phyloP scores from a whole-genome alignment of 2,797 vertebrate genomes.

The Cyprinodon diabolis region DNA sequence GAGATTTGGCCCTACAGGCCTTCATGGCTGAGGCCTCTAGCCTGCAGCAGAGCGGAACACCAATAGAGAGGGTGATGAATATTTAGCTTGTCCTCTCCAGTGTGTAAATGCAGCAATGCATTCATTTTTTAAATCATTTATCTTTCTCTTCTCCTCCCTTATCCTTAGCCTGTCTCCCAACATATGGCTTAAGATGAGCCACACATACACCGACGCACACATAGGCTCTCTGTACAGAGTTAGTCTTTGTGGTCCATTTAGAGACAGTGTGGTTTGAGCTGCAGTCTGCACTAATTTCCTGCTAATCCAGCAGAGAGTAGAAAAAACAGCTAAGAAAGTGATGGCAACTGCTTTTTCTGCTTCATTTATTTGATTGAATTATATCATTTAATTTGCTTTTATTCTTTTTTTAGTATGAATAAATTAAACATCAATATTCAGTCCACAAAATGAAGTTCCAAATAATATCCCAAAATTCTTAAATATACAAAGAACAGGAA shows the following conservation, averaged over 20 bases:
- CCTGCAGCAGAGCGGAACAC: conserved; percentile 58
- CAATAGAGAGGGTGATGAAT: conserved; percentile 69
- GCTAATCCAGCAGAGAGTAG: background rate
- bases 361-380: background rate
- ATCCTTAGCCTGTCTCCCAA: conserved; percentile 70
- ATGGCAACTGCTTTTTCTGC: background rate
- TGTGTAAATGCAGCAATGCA: conserved; percentile 76
- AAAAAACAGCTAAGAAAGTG: background rate
- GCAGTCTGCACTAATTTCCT: background rate
- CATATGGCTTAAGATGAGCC: conserved; percentile 72
- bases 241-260: conserved; percentile 19
- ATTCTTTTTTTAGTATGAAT: background rate
- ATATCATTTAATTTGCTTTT: background rate
- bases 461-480: background rate
- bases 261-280: conserved; percentile 2
- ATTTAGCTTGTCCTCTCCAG: conserved; percentile 64
- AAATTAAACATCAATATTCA: background rate
- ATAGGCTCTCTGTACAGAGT: conserved; percentile 10
- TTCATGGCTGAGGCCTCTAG: conserved; percentile 47
- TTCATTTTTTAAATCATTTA: conserved; percentile 79
- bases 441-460: background rate
- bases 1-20: conserved; percentile 32
- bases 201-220: conserved; percentile 40
- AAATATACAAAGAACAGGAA: background rate
- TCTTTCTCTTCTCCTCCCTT: conserved; percentile 69